Conservation (phyloP, 2,113 vertebrate species). For the Agapornis roseicollis region DNA sequence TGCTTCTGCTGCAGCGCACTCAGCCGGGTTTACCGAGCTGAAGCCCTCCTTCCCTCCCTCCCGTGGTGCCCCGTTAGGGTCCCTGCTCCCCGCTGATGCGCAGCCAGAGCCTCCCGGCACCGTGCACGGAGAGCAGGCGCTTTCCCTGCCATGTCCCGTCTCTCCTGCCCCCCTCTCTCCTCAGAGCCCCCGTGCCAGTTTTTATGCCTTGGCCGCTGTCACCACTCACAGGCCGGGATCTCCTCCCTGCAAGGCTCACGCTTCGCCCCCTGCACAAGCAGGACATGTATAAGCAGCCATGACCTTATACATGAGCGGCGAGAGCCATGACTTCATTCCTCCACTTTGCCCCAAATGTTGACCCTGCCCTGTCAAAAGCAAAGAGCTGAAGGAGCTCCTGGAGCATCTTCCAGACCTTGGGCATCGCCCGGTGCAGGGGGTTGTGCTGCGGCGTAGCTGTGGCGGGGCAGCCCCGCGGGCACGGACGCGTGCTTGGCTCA, state of each 20-base stretch:
- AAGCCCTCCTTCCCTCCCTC: background rate
- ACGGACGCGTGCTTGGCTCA: background rate
- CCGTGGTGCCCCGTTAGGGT: background rate
- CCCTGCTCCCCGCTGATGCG: background rate
- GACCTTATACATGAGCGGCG: background rate
- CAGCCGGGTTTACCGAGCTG: conserved; percentile 31
- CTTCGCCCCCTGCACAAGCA: background rate
- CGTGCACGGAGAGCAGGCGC: background rate
- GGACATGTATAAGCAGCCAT: background rate
- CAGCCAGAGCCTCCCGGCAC: background rate
- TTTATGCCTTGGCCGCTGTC: background rate
- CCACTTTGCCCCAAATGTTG: background rate
- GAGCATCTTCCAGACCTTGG: background rate
- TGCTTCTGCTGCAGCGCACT: conserved; percentile 67
- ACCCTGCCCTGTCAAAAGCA: background rate
- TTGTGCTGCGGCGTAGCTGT: background rate
- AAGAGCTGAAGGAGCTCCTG: background rate
- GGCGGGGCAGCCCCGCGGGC: background rate
- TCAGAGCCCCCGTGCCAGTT: accelerated
- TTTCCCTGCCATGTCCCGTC: background rate
- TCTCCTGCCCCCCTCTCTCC: background rate
- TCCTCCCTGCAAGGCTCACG: background rate
- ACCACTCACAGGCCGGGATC: background rate
- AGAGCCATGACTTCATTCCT: background rate
- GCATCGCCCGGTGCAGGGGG: accelerated